Base-by-base conservation (phyloP, 2,113 vertebrate species). In the Scomber japonicus region DNA sequence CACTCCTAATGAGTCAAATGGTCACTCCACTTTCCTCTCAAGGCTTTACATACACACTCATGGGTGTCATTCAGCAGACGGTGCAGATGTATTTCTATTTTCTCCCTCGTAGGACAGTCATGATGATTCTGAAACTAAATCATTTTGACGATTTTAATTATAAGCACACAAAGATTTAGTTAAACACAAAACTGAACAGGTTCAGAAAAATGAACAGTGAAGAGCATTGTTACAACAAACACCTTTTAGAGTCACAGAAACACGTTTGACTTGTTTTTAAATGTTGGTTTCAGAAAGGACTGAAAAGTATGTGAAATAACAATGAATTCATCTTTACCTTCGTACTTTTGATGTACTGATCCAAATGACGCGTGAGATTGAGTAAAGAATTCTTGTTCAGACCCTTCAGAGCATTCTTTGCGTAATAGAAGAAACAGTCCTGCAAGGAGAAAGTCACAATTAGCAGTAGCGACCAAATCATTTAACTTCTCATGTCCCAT, bases 61-160 rank as follows among this genome's bases (percentile, higher is more conserved):
- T 0, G 0, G 44, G 81, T 59, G 0, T 30, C 0, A 0, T 0
- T 0, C 51, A 91, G 57, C 64, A 88, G 57, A 0, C 0, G 0
- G 0, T 2, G 0, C 0, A 67, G 4, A 1, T 0, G 0, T 27
- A 0, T 6, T 10, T 0, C 0, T 0, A 0, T 0, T 4, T 2
- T 15, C 0, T 0, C 0, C 0, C 0, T 0, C 71, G 64, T 2
- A 0, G 2, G 0, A 53, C 81, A 89, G 0, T 0, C 0, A 15
- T 0, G 5, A 2, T 15, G 4, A 21, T 0, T 12, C 89, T 88
- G 82, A 59, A 89, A 88, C 1, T 44, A 77, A 80, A 68, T 31
- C 0, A 75, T 2, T 6, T 62, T 5, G 11, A 65, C 6, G 48
- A 12, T 49, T 56, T 78, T 44, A 30, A 64, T 21, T 59, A 40